Conservation (phyloP, 35 echinoderm and acorn worm genomes). For the Heliocidaris tuberculata region DNA sequence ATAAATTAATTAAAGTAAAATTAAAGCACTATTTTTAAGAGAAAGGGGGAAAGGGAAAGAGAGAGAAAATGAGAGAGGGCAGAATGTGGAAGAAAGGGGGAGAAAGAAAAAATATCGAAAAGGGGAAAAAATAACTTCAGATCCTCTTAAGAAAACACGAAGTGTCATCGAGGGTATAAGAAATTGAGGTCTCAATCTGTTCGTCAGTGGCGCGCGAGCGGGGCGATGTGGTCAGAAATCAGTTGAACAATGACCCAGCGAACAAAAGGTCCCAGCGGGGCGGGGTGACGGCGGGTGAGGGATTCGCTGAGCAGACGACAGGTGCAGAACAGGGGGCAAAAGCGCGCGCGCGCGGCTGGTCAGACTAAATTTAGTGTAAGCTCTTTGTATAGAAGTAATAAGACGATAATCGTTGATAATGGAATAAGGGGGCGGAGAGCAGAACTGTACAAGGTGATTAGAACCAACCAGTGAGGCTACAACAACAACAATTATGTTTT, state of each 20-base stretch:
- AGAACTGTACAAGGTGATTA: background rate
- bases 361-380: background rate
- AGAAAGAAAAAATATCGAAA: background rate
- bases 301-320: background rate
- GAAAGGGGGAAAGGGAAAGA: background rate
- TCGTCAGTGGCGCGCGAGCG: background rate
- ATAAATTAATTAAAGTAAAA: background rate
- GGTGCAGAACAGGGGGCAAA: background rate
- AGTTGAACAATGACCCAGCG: background rate
- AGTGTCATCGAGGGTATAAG: too few relatives aligned
- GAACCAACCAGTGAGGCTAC: background rate
- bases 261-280: background rate
- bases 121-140: background rate
- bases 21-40: background rate
- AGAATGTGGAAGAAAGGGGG: background rate
- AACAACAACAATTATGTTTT: slow-evolving; percentile 7
- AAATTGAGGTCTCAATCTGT: background rate
- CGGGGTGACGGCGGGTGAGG: background rate
- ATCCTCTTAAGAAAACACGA: background rate
- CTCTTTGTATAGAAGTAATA: background rate
- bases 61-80: background rate
- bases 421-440: background rate
- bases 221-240: background rate
- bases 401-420: background rate
- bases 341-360: background rate